Conservation (phyloP, 2,113 vertebrate species). For the Cyanistes caeruleus region DNA sequence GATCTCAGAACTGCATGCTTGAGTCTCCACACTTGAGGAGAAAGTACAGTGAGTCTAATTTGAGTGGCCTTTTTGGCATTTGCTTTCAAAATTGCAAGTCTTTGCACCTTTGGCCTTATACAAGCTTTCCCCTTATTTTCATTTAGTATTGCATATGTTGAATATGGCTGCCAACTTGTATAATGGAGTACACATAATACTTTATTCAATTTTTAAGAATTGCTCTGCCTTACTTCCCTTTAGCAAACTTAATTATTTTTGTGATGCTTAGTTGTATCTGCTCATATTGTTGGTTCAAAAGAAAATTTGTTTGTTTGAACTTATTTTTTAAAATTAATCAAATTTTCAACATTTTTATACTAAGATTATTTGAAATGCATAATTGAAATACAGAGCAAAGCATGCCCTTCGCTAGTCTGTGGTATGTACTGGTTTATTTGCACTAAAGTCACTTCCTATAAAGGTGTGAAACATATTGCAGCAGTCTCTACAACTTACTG, state of each 20-base stretch:
- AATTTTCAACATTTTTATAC: constrained; percentile 46
- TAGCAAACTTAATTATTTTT: constrained; percentile 28
- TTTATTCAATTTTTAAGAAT: constrained; percentile 35
- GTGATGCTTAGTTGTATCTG: constrained; percentile 25
- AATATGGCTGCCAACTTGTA: constrained; percentile 53
- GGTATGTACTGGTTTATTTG: constrained; percentile 36
- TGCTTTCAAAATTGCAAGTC: constrained; percentile 76
- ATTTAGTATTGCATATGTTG: constrained; percentile 22
- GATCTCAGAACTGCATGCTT: constrained; percentile 71
- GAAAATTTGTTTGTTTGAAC: constrained; percentile 39
- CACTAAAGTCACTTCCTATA: constrained; percentile 2
- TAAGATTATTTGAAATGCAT: constrained; percentile 6
- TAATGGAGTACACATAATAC: background rate
- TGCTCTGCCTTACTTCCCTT: constrained; percentile 58
- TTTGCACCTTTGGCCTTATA: constrained; percentile 87
- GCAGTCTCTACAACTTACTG: background rate
- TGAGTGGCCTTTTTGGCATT: constrained; percentile 70
- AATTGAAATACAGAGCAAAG: constrained; percentile 8
- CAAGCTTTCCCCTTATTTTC: constrained; percentile 71
- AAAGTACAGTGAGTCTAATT: constrained; percentile 73
- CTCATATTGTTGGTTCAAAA: constrained; percentile 23
- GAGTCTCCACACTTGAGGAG: constrained; percentile 70
- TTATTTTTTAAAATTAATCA: constrained; percentile 37
- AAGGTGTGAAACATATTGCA: background rate
- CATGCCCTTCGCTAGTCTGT: constrained; percentile 46